Evolutionary conservation across 2,797 vertebrate species (phyloP), one percentile per base, ranked within the genome.

Genomic region (Poeciliopsis presidionis): DNA sequence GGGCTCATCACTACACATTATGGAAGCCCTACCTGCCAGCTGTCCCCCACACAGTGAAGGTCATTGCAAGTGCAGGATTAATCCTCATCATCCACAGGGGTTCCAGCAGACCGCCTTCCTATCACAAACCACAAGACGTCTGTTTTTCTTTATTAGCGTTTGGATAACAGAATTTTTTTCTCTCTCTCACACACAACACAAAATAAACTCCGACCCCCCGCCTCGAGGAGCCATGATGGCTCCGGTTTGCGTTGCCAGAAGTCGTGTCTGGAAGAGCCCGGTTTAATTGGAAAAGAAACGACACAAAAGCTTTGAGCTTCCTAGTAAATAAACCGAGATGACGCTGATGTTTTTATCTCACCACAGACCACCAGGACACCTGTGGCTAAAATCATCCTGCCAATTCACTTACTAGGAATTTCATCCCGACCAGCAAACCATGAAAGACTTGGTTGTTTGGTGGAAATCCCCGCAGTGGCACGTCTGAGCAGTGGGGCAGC

Each of bases 61-160:
- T 90, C 90, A 89, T 91, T 89, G 87, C 72, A 84, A 80, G 77
- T 73, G 79, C 83, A 75, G 73, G 78, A 90, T 89, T 92, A 90
- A 90, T 90, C 85, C 84, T 84, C 74, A 79, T 82, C 78, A 85
- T 82, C 81, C n/a, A 8, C 80, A 86, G 80, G 83, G 76, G 78
- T 78, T 47, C 61, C 71, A 75, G n/a, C 53, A 81, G 67, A 72
- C 76, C 69, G 82, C 75, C 87, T 82, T 81, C 84, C 77, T 78
- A 76, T 88, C 61, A 82, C 76, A 86, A 88, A 84, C 80, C 73
- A 74, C 36, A 75, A 87, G 80, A 90, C 78, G 77, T 25, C 71
- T 41, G 75, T 69, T 16, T 61, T n/a, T 80, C 25, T 75, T 80
- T 39, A 30, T 69, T 43, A 73, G 72, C 46, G 28, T n/a, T n/a